Base-by-base conservation (phyloP, 2,888 invertebrate species). In the Aphidius colemani region DNA sequence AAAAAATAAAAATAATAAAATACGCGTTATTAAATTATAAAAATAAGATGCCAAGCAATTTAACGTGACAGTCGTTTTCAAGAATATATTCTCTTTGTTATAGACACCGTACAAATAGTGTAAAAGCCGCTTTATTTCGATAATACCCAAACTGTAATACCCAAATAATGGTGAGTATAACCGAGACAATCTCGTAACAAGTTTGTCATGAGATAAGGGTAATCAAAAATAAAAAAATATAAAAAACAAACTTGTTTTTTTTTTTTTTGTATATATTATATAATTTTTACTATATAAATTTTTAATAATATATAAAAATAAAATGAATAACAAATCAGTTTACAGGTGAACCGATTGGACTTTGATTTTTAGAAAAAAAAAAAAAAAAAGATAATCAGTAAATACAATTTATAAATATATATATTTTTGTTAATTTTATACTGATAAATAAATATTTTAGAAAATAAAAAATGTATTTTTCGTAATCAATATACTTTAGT, bases 51-150 rank as follows among this genome's bases (percentile, higher is more conserved):
- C 39, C 49, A 61, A 49, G 51, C 56, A 57, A 57, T 51, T 60
- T 44, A 57, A 67, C 68, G 64, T 70, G 67, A 72, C 72, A 75
- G 74, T 74, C 74, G 74, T 72, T 75, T 68, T 79, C 75, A 79
- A 80, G 78, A 79, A 46, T 78, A 75, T 79, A 78, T 80, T 80
- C 79, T 80, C 80, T 80, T 80, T 80, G 80, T 80, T 79, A 80
- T 80, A 80, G 79, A 80, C 78, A 77, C 80, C 77, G 75, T 80
- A 79, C 80, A 79, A 76, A 78, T 80, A 80, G 80, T 78, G 78
- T 80, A 80, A 80, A 78, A 79, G 80, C 79, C 75, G 80, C 79
- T 80, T 65, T 80, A 79, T 77, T 80, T 80, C 80, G 75, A 80
- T 80, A 79, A 79, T 79, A 76, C 80, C 57, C 79, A 80, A 79